Evolutionary conservation across 2,888 invertebrate genomes (phyloP).

Genomic region (Sinhomidia bicolor): DNA sequence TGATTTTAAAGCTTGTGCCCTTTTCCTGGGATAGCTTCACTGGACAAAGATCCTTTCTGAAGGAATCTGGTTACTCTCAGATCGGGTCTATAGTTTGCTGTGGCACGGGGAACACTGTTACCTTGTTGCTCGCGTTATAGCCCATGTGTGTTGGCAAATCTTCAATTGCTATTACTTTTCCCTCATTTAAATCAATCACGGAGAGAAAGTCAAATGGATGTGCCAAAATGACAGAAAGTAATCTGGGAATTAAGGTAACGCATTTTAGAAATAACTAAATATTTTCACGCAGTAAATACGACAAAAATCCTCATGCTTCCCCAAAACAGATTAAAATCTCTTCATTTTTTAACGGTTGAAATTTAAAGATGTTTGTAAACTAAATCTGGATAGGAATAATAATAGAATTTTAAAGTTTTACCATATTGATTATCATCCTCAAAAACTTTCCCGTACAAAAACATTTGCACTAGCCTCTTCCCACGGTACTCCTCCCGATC

Average conservation of each 20-base stretch:
- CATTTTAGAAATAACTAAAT: background rate
- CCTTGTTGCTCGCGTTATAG: slow-evolving; percentile 59
- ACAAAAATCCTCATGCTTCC: background rate
- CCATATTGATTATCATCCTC: slow-evolving; percentile 63
- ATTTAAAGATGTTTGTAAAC: background rate
- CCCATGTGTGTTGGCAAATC: slow-evolving; percentile 64
- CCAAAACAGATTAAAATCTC: background rate
- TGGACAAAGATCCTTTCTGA: slow-evolving; percentile 59
- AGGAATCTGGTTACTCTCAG: slow-evolving; percentile 21
- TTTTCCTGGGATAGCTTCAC: slow-evolving; percentile 43
- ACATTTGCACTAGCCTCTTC: slow-evolving; percentile 52
- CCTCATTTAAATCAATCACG: slow-evolving; percentile 53
- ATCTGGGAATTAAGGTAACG: too few species aligned
- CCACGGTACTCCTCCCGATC: slow-evolving; percentile 58
- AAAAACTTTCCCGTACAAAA: slow-evolving; percentile 58
- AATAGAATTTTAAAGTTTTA: background rate
- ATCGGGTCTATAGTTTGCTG: slow-evolving; percentile 45
- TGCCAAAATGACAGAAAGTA: slow-evolving; percentile 4
- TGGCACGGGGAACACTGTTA: slow-evolving; percentile 33
- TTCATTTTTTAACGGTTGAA: background rate
- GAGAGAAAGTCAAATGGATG: slow-evolving; percentile 70
- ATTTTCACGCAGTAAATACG: background rate
- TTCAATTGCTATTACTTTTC: slow-evolving; percentile 56
- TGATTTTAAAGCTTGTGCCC: slow-evolving; percentile 34
- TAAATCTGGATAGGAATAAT: background rate